Evolutionary conservation across 2,113 vertebrate species (phyloP), one percentile per base, ranked within the genome.

Genomic region (Cyphomyrus plagiostoma): DNA sequence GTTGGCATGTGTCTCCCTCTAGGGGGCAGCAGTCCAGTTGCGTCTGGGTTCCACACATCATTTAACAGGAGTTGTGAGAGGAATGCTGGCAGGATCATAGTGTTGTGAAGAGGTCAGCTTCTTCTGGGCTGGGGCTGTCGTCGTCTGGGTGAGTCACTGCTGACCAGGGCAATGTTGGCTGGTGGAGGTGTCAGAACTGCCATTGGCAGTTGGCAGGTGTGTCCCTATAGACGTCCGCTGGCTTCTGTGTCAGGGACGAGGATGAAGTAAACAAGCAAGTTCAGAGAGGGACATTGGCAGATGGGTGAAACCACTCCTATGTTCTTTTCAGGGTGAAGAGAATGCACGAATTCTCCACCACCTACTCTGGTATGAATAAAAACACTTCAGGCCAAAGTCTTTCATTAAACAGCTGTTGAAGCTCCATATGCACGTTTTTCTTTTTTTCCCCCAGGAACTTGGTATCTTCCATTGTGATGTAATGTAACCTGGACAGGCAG

Each of bases 381-480:
- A 90, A 86, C 89, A 89, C 89, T 88, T 42, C 39, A 90, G 91
- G 90, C 90, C 74, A 87, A 92, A 90, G 56, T 49, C 46, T 87
- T 90, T 89, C 82, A 89, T 91, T 91, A 89, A 89, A 93, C 90
- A 90, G 90, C 91, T 89, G 90, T 92, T 46, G 82, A 91, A 88
- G 62, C 74, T 62, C 53, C 88, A 77, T 48, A 52, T 50, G 30
- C 2, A n/a, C 21, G 3, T 53, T 88, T 91, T 89, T 84, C 10
- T 49, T 89, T 90, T 89, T 83, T 89, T 56, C 19, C 53, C 53
- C 53, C n/a, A n/a, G 88, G 58, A 80, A 85, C 49, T 84, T n/a
- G 48, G 30, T 39, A 46, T 86, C 30, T 74, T 88, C 77, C 82
- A 19, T 39, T 30, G 46, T 23, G 48, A 86, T 83, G 85, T 30